Evolutionary conservation across 2,797 vertebrate species (phyloP), one percentile per base, ranked within the genome.

Genomic region (Parauchenoglanis punctatus): DNA sequence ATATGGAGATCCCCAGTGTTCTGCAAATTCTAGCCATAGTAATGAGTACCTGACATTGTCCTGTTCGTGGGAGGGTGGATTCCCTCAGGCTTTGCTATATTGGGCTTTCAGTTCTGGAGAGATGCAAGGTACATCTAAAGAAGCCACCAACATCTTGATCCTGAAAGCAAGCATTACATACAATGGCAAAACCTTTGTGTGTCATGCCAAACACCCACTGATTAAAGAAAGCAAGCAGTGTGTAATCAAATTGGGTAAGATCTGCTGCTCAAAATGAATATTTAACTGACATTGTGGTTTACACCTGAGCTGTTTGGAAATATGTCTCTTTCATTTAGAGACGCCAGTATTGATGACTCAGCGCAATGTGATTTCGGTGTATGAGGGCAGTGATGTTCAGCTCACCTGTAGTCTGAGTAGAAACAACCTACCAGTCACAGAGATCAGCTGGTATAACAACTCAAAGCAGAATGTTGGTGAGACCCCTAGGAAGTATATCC

Each of bases 31-130:
- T 59, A 97, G 95, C 1, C 92, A 92, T 82, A 94, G 94, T n/a
- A 94, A 95, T 67, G 94, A 96, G 87, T 95, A 94, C 80, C 92
- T 98, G 92, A 95, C 96, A 95, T 92, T 98, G 91, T 97, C 95
- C 80, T 99, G 97, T 87, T 93, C 93, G 46, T 98, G 97, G 98
- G 94, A 94, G 1, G 97, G 97, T 20, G 98, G 97, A 0, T 70
- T 89, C 0, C 97, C 97, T 0, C 95, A 90, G 0, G 95, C 95
- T 61, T 73, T 93, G 23, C 94, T 97, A 89, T 95, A 92, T 93
- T 99, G 97, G 97, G 89, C 92, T 28, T 95, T 96, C 0, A 89
- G 92, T 0, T 90, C 85, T 6, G 95, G 94, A 40, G 93, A 88
- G 0, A 75, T 89, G 0, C 84, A 96, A 90, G 94, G 95, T 0